A percentile compares a stretch with the other conserved stretches of the same genome.
Evolutionary conservation across 2,113 vertebrate genomes (phyloP).

Genomic region (Chloropsis hardwickii): DNA sequence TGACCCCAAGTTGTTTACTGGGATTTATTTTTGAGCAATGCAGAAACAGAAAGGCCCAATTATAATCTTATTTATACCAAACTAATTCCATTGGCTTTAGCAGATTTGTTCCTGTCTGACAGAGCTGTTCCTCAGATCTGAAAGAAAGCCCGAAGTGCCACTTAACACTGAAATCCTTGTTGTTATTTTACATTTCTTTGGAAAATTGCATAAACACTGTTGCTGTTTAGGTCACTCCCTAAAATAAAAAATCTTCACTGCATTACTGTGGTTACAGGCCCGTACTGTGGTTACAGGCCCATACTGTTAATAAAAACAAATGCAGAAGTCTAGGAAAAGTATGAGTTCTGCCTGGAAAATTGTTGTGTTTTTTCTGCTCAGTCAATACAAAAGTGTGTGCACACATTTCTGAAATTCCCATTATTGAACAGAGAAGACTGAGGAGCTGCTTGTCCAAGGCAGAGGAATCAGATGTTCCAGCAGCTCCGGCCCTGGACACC

Average conservation of each 20-base stretch:
- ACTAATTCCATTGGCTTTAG: conserved; percentile 21
- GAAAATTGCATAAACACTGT: background rate
- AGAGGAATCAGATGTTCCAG: background rate
- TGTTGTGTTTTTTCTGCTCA: background rate
- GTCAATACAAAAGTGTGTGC: background rate
- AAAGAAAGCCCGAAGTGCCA: background rate
- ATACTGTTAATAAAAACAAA: background rate
- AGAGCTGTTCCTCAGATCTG: background rate
- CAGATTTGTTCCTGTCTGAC: conserved; percentile 8
- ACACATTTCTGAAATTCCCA: background rate
- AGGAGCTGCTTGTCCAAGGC: background rate
- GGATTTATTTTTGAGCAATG: background rate
- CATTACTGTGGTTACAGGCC: background rate
- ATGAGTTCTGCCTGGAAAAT: background rate
- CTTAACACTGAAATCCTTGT: background rate
- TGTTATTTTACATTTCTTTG: background rate
- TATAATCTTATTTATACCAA: conserved; percentile 37
- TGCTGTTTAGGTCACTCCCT: background rate
- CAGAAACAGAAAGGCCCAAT: background rate
- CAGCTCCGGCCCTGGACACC: background rate
- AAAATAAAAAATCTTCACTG: background rate
- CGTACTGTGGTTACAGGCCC: background rate
- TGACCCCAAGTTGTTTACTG: background rate
- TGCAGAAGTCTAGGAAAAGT: background rate
- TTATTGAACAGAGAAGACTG: background rate